Percentiles rank a stretch among this genome's conserved stretches.
phyloP scores from a whole-genome alignment of 2,888 invertebrate genomes.

The Drosophila parthenogenetica region DNA sequence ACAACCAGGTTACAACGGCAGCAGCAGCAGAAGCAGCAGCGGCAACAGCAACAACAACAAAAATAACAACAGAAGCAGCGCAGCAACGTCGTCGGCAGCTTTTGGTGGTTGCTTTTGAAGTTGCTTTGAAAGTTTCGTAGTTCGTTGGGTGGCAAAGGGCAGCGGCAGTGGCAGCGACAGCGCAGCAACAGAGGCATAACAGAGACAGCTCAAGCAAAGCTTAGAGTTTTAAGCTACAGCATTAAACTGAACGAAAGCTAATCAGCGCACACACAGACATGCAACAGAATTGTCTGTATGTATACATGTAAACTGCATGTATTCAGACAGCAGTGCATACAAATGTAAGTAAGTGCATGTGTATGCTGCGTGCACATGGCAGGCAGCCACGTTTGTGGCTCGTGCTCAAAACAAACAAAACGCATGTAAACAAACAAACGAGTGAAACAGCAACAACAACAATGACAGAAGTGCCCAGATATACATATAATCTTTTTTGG shows the following conservation, averaged over 20 bases:
- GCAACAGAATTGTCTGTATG: not conserved
- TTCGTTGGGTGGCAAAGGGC: constrained; percentile 40
- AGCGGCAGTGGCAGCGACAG: constrained; percentile 19
- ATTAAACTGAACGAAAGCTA: constrained; percentile 46
- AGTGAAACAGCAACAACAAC: constrained; percentile 33
- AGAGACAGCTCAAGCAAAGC: constrained; percentile 45
- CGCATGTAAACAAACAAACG: constrained; percentile 72
- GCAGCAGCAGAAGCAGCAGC: constrained; percentile 24
- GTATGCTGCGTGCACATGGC: constrained; percentile 20
- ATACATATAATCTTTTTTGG: constrained; percentile 31
- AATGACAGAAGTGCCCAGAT: constrained; percentile 42
- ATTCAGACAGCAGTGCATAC: not conserved
- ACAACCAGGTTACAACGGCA: constrained; percentile 59
- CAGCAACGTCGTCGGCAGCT: constrained; percentile 25
- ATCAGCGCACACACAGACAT: constrained; percentile 13
- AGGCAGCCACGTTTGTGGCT: constrained; percentile 49
- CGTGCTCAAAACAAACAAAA: constrained; percentile 63
- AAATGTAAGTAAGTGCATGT: not conserved
- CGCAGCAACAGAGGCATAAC: constrained; percentile 10
- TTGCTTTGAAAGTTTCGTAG: constrained; percentile 23
- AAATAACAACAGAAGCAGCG: constrained; percentile 8
- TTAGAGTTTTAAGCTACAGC: constrained; percentile 38
- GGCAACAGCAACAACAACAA: constrained; percentile 1
- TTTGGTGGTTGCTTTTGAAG: constrained; percentile 53
- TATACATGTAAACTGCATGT: not conserved